A percentile compares a stretch with the other conserved stretches of the same genome.
phyloP scores from a whole-genome alignment of 1,140 invertebrate species.

The Orius laevigatus region DNA sequence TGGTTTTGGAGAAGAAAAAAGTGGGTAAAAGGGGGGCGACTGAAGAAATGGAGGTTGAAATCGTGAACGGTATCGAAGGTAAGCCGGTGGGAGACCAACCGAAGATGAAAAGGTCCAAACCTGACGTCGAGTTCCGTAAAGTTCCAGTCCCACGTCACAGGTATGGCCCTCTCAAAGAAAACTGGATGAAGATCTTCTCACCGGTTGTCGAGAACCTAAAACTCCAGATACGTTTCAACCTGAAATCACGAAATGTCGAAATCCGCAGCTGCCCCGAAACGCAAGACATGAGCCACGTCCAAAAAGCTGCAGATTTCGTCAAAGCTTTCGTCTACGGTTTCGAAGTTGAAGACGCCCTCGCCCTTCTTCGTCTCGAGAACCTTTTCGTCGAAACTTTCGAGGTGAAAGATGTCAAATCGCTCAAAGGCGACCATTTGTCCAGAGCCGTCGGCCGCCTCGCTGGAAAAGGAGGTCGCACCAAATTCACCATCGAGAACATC shows the following conservation, averaged over 20 bases:
- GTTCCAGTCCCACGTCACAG: conserved; percentile 53
- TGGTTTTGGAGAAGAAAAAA: neutral
- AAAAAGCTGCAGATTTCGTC: conserved; percentile 97
- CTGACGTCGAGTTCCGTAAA: conserved; percentile 34
- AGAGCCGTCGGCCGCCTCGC: conserved; percentile 91
- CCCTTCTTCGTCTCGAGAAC: conserved; percentile 87
- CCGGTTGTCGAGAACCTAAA: conserved; percentile 91
- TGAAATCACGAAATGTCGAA: conserved; percentile 81
- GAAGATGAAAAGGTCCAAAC: conserved; percentile 33
- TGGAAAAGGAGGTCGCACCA: conserved; percentile 92
- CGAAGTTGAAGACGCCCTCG: conserved; percentile 92
- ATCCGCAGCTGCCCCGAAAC: conserved; percentile 61
- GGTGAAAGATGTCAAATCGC: conserved; percentile 88
- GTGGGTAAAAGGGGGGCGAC: conserved; percentile 6
- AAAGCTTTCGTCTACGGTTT: conserved; percentile 93
- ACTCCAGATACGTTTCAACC: conserved; percentile 87
- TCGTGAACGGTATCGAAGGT: conserved; percentile 43
- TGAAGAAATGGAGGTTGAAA: conserved; percentile 34
- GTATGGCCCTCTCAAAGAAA: conserved; percentile 85
- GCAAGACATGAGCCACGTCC: conserved; percentile 74
- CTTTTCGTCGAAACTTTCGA: conserved; percentile 95
- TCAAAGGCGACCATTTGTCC: conserved; percentile 91
- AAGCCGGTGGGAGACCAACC: conserved; percentile 31
- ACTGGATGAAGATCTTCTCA: conserved; percentile 94
- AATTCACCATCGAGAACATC: conserved; percentile 97